A percentile compares a stretch with the other conserved stretches of the same genome.
Evolutionary conservation across 2,113 vertebrate genomes (phyloP).

Genomic region (Suricata suricatta): DNA sequence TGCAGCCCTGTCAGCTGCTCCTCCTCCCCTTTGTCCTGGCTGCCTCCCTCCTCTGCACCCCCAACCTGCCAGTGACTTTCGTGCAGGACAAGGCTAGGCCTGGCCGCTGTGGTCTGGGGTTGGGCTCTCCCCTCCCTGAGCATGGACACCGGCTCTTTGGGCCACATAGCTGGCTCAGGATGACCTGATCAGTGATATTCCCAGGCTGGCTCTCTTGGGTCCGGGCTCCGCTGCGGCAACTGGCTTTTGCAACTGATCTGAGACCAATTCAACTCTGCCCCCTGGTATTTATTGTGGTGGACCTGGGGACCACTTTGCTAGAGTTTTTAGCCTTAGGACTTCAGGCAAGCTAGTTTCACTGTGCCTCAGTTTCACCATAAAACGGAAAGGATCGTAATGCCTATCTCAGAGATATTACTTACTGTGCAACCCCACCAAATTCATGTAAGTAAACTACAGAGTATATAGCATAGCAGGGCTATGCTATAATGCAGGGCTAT

Average conservation of each 20-base stretch:
- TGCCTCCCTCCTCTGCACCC: background rate
- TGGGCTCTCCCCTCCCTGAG: background rate
- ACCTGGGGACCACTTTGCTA: background rate
- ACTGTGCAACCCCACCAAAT: no score
- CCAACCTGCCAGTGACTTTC: background rate
- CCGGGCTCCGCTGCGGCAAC: background rate
- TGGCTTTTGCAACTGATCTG: background rate
- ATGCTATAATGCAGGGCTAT: no score
- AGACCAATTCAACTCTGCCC: background rate
- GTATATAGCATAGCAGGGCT: accelerated
- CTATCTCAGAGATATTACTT: background rate
- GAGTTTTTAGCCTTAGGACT: background rate
- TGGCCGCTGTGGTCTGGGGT: background rate
- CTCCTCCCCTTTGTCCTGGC: background rate
- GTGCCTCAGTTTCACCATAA: background rate
- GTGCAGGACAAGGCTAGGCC: background rate
- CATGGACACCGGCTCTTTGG: background rate
- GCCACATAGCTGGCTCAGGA: background rate
- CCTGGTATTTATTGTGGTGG: background rate
- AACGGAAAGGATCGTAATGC: background rate
- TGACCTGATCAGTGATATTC: accelerated
- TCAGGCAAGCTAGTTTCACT: background rate
- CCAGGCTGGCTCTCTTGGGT: background rate
- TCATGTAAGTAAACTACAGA: background rate
- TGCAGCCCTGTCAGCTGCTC: background rate